A percentile compares a stretch with the other conserved stretches of the same genome.
These are phyloP conservation scores for Pyralis farinalis DNA, from an alignment of 2,888 invertebrate genomes.

Conservation along the genomic window DNA sequence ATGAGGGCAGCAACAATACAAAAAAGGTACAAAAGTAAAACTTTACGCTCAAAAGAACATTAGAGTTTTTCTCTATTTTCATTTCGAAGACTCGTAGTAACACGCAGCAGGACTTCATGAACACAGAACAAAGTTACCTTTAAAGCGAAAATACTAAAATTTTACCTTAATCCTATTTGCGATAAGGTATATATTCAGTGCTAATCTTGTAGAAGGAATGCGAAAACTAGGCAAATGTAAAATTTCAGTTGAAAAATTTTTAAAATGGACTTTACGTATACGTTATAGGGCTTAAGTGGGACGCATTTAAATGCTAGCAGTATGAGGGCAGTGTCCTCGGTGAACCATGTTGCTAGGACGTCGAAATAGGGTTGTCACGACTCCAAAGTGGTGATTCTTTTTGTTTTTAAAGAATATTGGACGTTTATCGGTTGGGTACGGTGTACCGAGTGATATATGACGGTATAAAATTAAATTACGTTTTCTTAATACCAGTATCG, in stretches of 20 bases:
- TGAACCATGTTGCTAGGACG: slow-evolving; percentile 64
- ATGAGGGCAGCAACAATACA: slow-evolving; percentile 24
- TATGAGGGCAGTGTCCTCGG: slow-evolving; percentile 64
- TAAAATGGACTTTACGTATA: slow-evolving; percentile 13
- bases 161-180: slow-evolving; percentile 16
- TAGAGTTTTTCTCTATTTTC: slow-evolving; percentile 65
- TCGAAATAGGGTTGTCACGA: slow-evolving; percentile 65
- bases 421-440: slow-evolving; percentile 15
- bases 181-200: slow-evolving; percentile 19
- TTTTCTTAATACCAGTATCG: slow-evolving; percentile 2
- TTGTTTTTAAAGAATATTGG: slow-evolving; percentile 31
- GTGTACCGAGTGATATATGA: slow-evolving; percentile 9
- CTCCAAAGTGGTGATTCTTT: slow-evolving; percentile 42
- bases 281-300: slow-evolving; percentile 22
- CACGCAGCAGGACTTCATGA: slow-evolving; percentile 53
- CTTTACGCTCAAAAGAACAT: slow-evolving; percentile 63
- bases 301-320: slow-evolving; percentile 24
- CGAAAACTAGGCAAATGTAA: slow-evolving; percentile 27
- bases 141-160: slow-evolving; percentile 18
- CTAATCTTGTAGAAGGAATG: slow-evolving; percentile 27
- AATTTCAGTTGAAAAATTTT: slow-evolving; percentile 15
- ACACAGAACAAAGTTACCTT: slow-evolving; percentile 40
- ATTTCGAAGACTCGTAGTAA: slow-evolving; percentile 64
- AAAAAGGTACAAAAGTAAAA: slow-evolving; percentile 44
- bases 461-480: slow-evolving; percentile 2